These are phyloP conservation scores for Lutraria lutraria DNA, from an alignment of 2,888 invertebrate species.

Conservation along the genomic window DNA sequence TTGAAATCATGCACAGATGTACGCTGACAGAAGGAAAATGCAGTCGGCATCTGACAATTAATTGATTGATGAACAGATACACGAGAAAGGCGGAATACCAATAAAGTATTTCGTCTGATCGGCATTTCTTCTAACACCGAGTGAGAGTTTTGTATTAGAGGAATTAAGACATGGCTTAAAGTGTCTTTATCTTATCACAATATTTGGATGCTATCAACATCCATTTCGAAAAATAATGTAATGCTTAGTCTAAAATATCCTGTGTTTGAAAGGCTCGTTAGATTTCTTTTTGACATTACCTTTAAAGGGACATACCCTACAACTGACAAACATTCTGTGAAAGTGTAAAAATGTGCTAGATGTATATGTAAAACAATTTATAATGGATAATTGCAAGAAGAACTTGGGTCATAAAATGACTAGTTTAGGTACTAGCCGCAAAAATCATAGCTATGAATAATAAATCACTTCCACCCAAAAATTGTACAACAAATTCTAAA, in stretches of 20 bases:
- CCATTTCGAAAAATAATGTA: not conserved
- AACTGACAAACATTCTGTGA: too few species aligned
- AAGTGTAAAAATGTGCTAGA: too few species aligned
- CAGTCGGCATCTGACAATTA: not conserved
- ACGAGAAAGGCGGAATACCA: conserved; percentile 16
- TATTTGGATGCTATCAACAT: not conserved
- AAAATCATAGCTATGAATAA: too few species aligned
- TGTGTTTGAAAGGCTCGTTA: too few species aligned
- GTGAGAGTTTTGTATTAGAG: not conserved
- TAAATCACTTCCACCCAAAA: too few species aligned
- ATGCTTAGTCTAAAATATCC: not conserved
- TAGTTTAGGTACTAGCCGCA: too few species aligned
- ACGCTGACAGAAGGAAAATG: not conserved
- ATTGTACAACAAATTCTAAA: too few species aligned
- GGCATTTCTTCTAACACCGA: not conserved
- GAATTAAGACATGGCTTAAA: conserved; percentile 11
- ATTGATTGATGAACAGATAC: conserved; percentile 19
- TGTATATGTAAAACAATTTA: too few species aligned
- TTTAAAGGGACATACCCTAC: too few species aligned
- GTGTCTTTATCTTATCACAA: not conserved
- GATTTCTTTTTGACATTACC: too few species aligned
- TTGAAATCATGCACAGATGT: conserved; percentile 29
- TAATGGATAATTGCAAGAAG: too few species aligned
- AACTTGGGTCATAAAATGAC: too few species aligned
- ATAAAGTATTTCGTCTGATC: not conserved